These are phyloP conservation scores for Dolichallabes microphthalmus DNA, from an alignment of 2,113 vertebrate genomes.

Conservation along the genomic window DNA sequence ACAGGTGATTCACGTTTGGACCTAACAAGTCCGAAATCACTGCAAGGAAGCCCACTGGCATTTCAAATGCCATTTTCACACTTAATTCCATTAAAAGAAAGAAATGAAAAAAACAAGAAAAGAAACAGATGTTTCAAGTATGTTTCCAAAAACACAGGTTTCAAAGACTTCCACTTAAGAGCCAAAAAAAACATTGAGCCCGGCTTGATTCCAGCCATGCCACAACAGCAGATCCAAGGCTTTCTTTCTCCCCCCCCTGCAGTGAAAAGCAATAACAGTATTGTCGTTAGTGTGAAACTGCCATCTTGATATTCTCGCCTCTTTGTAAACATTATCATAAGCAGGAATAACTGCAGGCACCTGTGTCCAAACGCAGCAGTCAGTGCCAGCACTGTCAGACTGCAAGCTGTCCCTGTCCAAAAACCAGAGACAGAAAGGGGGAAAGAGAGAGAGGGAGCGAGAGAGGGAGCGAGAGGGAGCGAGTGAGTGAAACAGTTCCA, in stretches of 20 bases:
- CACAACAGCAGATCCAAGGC: neutral
- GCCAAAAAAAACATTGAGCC: neutral
- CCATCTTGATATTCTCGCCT: conserved; percentile 29
- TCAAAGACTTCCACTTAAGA: neutral
- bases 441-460: neutral
- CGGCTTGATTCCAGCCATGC: neutral
- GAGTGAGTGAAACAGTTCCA: neutral
- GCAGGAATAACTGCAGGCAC: conserved; percentile 12
- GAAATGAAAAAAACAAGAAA: neutral
- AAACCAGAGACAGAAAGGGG: neutral
- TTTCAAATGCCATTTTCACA: neutral
- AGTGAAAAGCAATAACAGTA: conserved; percentile 18
- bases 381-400: conserved; percentile 27
- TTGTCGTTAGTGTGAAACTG: conserved; percentile 23
- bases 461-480: neutral
- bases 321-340: conserved; percentile 31
- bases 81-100: neutral
- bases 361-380: neutral
- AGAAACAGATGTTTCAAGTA: conserved; percentile 3
- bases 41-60: neutral
- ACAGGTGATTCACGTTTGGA: neutral
- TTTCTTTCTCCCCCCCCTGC: neutral
- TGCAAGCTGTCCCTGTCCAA: conserved; percentile 19
- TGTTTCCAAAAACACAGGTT: conserved; percentile 1
- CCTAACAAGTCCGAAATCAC: neutral